Evolutionary conservation across 2,888 invertebrate genomes (phyloP).

Genomic region (Teinopalpus imperialis): DNA sequence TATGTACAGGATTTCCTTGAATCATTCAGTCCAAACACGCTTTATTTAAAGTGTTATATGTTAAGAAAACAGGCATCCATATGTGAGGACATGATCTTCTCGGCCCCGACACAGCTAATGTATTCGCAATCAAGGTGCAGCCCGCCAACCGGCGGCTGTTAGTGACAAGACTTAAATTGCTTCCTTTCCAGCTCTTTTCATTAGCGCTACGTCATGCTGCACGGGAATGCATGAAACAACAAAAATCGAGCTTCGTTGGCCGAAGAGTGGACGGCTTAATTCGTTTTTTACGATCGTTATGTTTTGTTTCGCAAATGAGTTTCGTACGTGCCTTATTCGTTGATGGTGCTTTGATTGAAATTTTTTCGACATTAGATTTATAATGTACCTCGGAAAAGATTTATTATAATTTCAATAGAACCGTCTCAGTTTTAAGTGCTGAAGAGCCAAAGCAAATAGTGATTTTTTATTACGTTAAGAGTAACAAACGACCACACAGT

Average conservation of each 20-base stretch:
- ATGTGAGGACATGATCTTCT: constrained; percentile 20
- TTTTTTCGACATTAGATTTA: constrained; percentile 12
- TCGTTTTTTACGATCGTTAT: constrained; percentile 25
- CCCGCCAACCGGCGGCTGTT: constrained; percentile 38
- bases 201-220: constrained; percentile 29
- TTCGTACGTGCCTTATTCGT: constrained; percentile 21
- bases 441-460: too few species aligned
- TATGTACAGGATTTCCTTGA: too few species aligned
- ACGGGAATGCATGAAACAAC: constrained; percentile 24
- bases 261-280: constrained; percentile 24
- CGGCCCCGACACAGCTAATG: constrained; percentile 40
- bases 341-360: constrained; percentile 26
- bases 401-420: too few species aligned
- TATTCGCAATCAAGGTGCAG: constrained; percentile 44
- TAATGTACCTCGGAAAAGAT: too few species aligned
- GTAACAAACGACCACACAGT: too few species aligned
- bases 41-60: constrained; percentile 28
- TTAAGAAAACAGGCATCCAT: constrained; percentile 29
- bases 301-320: constrained; percentile 27
- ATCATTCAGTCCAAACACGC: too few species aligned
- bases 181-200: constrained; percentile 37
- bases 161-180: constrained; percentile 40
- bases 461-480: too few species aligned
- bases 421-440: too few species aligned
- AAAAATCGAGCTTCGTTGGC: constrained; percentile 14